Evolutionary conservation across 2,797 vertebrate species (phyloP).

Genomic region (Falco naumanni): DNA sequence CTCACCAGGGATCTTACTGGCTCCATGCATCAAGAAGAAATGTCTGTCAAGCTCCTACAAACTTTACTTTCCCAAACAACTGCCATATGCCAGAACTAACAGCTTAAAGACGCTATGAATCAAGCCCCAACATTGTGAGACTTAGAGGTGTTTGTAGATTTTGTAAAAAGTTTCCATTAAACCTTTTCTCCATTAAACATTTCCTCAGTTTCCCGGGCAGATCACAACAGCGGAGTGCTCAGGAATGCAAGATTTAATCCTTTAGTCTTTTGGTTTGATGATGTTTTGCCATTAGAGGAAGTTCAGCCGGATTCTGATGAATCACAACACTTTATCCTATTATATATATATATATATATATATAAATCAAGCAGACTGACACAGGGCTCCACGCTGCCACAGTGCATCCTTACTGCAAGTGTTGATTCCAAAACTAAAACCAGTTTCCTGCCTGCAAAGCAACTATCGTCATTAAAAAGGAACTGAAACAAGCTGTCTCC

Average conservation of each 20-base stretch:
- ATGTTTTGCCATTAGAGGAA: neutral
- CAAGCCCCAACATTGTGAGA: neutral
- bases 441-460: neutral
- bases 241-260: neutral
- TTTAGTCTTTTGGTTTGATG: neutral
- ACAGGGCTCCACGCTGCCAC: neutral
- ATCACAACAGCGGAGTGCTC: neutral
- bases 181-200: neutral
- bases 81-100: constrained; percentile 45
- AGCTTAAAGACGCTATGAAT: constrained; percentile 7
- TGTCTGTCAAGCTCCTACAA: constrained; percentile 61
- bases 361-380: neutral
- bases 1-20: constrained; percentile 57
- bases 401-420: neutral
- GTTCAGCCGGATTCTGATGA: neutral
- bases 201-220: neutral
- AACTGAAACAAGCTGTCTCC: neutral
- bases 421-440: neutral
- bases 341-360: too few relatives aligned
- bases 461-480: neutral
- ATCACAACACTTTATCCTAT: neutral
- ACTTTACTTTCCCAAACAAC: constrained; percentile 56
- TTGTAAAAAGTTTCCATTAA: neutral
- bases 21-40: constrained; percentile 53
- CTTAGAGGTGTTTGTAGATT: neutral